Conservation (phyloP, 2,113 vertebrate species). For the Aptenodytes forsteri region DNA sequence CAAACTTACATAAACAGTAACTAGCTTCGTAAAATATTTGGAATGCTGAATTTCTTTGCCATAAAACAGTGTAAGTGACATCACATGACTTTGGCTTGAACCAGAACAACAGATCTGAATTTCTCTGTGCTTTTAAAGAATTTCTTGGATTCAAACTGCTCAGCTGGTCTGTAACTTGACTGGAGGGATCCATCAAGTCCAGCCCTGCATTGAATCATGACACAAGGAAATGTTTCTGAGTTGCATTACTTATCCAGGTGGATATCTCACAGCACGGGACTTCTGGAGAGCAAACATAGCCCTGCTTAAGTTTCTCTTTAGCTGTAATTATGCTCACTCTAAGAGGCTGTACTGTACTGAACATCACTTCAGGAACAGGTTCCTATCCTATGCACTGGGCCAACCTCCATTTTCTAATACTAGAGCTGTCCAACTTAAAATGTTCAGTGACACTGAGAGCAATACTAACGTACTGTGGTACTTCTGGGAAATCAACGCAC, state of each 20-base stretch:
- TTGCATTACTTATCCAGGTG: neutral
- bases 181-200: neutral
- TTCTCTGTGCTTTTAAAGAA: neutral
- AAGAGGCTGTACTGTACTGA: neutral
- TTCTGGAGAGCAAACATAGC: neutral
- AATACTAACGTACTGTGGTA: too few relatives aligned
- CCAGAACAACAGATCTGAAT: neutral
- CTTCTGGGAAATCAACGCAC: neutral
- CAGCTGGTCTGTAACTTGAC: neutral
- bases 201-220: rapidly evolving
- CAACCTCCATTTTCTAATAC: neutral
- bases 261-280: neutral
- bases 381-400: neutral
- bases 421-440: neutral
- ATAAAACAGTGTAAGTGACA: neutral
- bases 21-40: neutral
- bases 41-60: neutral
- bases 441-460: neutral
- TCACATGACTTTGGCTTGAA: neutral
- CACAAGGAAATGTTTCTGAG: neutral
- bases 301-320: neutral
- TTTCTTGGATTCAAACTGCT: neutral
- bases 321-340: neutral
- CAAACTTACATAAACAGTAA: neutral
- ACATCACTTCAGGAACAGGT: neutral